These are phyloP conservation scores for Euplexia lucipara DNA, from an alignment of 2,888 invertebrate species.

Conservation along the genomic window DNA sequence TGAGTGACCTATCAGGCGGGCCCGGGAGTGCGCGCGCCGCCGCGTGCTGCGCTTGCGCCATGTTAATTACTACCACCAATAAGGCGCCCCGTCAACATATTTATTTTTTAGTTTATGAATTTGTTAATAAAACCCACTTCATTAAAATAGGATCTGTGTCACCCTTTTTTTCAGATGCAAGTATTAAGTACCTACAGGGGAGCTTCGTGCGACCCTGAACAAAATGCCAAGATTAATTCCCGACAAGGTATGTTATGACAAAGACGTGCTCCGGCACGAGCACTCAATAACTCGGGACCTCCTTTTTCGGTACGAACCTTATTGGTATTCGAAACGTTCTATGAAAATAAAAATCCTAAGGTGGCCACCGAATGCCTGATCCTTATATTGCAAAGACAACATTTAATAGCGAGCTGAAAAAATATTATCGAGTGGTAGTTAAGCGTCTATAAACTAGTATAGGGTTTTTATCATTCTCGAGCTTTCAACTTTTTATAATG, in stretches of 20 bases:
- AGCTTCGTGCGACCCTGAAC: conserved; percentile 74
- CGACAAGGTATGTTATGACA: conserved; percentile 80
- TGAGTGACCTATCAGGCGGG: conserved; percentile 82
- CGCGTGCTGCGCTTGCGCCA: conserved; percentile 77
- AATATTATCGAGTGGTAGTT: conserved; percentile 72
- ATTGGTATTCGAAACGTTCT: conserved; percentile 80
- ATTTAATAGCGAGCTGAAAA: conserved; percentile 83
- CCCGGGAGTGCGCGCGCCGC: conserved; percentile 53
- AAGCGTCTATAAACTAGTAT: conserved; percentile 79
- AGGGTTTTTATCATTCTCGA: conserved; percentile 71
- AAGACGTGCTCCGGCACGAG: conserved; percentile 78
- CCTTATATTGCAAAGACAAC: conserved; percentile 86
- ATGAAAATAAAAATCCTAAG: conserved; percentile 86
- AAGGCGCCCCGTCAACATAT: conserved; percentile 85
- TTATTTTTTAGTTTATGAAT: conserved; percentile 84
- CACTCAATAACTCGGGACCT: conserved; percentile 74
- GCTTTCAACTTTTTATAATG: conserved; percentile 69
- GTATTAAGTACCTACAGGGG: conserved; percentile 57
- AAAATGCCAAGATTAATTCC: conserved; percentile 85
- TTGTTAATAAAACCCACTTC: conserved; percentile 78
- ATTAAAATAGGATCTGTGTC: conserved; percentile 79
- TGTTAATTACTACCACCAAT: conserved; percentile 88
- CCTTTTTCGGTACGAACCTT: conserved; percentile 85
- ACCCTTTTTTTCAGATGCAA: conserved; percentile 72
- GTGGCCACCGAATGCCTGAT: conserved; percentile 81